Base-by-base conservation (phyloP, 2,888 invertebrate species). In the Silvanus unidentatus region DNA sequence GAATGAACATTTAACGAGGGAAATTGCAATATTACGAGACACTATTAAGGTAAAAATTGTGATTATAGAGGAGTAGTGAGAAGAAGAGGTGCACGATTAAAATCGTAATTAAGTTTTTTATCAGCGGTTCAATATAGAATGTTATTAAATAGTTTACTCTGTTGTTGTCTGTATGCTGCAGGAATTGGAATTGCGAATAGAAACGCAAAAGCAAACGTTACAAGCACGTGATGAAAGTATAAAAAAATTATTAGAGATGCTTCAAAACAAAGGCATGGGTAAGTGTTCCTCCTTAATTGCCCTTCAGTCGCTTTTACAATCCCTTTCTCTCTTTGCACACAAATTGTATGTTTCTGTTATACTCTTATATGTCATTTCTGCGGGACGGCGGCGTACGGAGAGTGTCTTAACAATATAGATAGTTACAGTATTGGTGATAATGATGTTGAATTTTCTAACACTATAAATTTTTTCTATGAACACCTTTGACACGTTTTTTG, bases 191-290 rank as follows among this genome's bases (percentile, higher is more conserved):
- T 77, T 97, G 65, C 83, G 97, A 63, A 93, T 96, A 66, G 97
- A 97, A 73, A 95, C 96, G 27, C 97, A 98, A 75, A 97, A 97
- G 74, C 96, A 97, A 76, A 98, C 97, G 37, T 77, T 98, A 57
- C 88, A 89, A 68, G 94, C 97, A 39, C 80, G 97, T 62, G 97
- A 98, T 75, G 97, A 97, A 69, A 96, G 95, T 74, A 97, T 98
- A 71, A 97, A 97, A 77, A 97, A 96, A 75, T 81, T 98, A 64
- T 80, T 98, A 66, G 97, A 98, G 78, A 96, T 98, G 95, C 81
- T 98, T 48, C 96, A 97, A 74, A 93, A 89, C 71, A 95, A 94
- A 77, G 94, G 94, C 73, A 88, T 93, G 82, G 92, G 93, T 92
- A 78, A 82, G 90, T 76, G 64, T 43, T 29, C 39, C 22, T 22